phyloP scores from a whole-genome alignment of 2,888 invertebrate genomes.

The Harpagoxenus sublaevis region DNA sequence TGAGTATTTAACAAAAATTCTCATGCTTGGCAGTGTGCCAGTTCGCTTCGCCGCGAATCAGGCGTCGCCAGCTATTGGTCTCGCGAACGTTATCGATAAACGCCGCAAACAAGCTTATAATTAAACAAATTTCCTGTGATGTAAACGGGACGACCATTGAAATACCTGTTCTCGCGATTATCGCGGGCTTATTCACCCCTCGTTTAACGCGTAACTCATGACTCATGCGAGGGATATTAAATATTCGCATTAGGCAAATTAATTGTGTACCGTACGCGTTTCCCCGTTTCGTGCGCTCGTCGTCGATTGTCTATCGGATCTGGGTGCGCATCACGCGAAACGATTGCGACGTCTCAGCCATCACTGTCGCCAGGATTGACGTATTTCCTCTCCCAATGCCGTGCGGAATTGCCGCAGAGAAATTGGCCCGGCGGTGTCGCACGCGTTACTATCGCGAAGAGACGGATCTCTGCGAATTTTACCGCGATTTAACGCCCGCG shows the following conservation, averaged over 20 bases:
- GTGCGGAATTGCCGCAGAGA: slow-evolving; percentile 38
- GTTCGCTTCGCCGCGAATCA: background rate
- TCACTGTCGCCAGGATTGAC: slow-evolving; percentile 31
- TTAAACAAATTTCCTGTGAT: slow-evolving; percentile 6
- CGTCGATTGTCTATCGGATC: background rate
- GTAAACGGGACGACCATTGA: background rate
- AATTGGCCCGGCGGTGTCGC: slow-evolving; percentile 51
- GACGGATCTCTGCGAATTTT: slow-evolving; percentile 43
- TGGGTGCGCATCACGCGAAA: background rate
- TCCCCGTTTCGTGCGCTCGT: background rate
- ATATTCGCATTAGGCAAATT: slow-evolving; percentile 3
- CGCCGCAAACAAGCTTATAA: background rate
- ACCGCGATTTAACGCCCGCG: background rate
- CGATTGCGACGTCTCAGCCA: slow-evolving; percentile 1
- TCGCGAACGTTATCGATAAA: background rate
- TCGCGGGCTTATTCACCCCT: background rate
- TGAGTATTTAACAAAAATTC: background rate
- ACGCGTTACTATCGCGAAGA: slow-evolving; percentile 53
- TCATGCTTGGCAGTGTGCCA: background rate
- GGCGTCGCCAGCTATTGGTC: background rate
- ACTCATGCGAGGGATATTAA: background rate
- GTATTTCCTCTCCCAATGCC: slow-evolving; percentile 3
- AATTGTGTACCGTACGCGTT: background rate
- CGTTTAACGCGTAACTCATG: background rate
- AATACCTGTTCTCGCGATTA: background rate